phyloP scores from a whole-genome alignment of 1,140 invertebrate genomes.

The Drosophila mojavensis region DNA sequence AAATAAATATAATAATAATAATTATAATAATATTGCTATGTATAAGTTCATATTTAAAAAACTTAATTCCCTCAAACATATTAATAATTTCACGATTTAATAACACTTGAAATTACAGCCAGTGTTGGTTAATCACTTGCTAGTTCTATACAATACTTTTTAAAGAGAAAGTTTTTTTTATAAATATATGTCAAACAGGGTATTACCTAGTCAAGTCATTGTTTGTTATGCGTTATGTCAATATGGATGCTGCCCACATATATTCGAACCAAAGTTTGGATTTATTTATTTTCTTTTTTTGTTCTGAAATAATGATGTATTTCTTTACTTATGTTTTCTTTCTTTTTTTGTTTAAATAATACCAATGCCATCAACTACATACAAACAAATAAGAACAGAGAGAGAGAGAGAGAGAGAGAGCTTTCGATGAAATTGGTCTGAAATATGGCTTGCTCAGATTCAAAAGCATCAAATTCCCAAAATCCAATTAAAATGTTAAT shows the following conservation, averaged over 20 bases:
- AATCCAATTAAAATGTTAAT: constrained; percentile 71
- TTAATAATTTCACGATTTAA: too few relatives aligned
- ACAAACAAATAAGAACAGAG: constrained; percentile 37
- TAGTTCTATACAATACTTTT: not conserved
- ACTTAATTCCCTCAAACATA: too few relatives aligned
- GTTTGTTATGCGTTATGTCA: not conserved
- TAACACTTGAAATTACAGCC: too few relatives aligned
- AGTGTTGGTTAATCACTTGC: too few relatives aligned
- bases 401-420: not conserved
- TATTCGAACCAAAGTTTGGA: constrained; percentile 11
- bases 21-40: too few relatives aligned
- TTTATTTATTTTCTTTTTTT: constrained; percentile 8
- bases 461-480: constrained; percentile 39
- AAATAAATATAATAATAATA: too few relatives aligned
- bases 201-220: not conserved
- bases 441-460: constrained; percentile 15
- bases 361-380: constrained; percentile 47
- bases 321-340: constrained; percentile 1
- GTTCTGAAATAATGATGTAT: not conserved
- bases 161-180: too few relatives aligned
- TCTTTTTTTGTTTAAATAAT: constrained; percentile 5
- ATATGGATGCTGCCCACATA: constrained; percentile 15
- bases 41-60: too few relatives aligned
- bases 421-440: not conserved
- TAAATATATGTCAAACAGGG: not conserved